Conservation (phyloP, 2,113 vertebrate species). For the Rostratula benghalensis region DNA sequence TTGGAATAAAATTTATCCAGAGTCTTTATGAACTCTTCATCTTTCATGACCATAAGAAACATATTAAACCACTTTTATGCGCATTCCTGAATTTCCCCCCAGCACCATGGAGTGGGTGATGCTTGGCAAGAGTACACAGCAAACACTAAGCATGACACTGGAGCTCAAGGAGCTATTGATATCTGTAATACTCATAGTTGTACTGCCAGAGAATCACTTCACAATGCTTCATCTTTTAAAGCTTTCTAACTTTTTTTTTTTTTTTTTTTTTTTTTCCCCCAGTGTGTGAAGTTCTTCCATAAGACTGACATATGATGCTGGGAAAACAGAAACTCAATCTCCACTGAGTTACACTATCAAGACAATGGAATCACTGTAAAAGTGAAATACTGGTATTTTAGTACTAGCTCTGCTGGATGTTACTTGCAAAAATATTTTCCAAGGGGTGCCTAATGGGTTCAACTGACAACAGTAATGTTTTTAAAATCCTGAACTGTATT, state of each 20-base stretch:
- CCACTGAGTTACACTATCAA: not conserved
- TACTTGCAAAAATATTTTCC: constrained; percentile 15
- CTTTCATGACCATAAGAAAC: not conserved
- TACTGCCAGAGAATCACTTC: not conserved
- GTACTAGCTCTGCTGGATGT: not conserved
- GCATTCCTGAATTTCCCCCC: not conserved
- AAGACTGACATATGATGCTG: not conserved
- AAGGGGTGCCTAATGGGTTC: not conserved
- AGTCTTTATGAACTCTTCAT: not conserved
- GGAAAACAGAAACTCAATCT: not conserved
- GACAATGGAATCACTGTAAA: not conserved
- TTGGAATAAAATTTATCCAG: not conserved
- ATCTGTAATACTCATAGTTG: not conserved
- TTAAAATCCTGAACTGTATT: not conserved
- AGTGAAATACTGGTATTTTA: not conserved
- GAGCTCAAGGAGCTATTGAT: not conserved
- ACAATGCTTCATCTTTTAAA: not conserved
- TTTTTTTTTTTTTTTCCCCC: not conserved
- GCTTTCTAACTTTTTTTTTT: not conserved
- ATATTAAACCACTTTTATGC: not conserved
- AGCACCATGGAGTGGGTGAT: not conserved
- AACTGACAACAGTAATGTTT: not conserved
- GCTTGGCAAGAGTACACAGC: not conserved
- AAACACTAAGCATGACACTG: not conserved
- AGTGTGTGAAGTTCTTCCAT: not conserved